Evolutionary conservation across 2,888 invertebrate species (phyloP), one percentile per base, ranked within the genome.

Genomic region (Drosophila peninsularis): DNA sequence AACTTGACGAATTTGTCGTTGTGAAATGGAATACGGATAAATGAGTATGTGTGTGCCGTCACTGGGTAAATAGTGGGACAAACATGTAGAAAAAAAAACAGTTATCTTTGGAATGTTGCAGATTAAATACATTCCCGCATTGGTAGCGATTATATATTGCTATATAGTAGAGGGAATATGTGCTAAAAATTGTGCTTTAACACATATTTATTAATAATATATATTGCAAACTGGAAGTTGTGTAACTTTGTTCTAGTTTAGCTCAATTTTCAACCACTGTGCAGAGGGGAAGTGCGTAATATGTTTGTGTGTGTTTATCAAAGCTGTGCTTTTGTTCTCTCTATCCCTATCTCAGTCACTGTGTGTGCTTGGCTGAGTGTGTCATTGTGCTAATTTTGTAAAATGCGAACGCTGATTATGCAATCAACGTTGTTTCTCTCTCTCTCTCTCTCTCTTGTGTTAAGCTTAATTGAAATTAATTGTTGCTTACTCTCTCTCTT

Each of bases 391-490:
- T 65, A 60, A 77, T 63, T 77, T 50, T 63, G 41, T 68, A 56
- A 71, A 75, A 61, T 58, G 62, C 58, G 34, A 62, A 39, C 27
- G 44, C 34, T 32, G 53, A 62, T 81, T 84, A 78, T 66, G 71
- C 52, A 78, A 71, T 67, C 55, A 36, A 53, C 34, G n/a, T 30
- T 9, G 30, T 10, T 13, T 47, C 47, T 30, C 47, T 11, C 21
- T 32, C 14, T 30, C 19, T 37, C 24, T 24, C 24, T 24, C 24
- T 24, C 24, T 24, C 24, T 24, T n/a, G 19, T 21, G 21, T 21
- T 57, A 50, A 54, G 66, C n/a, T 56, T 72, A 64, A 77, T 85
- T 73, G 56, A 70, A 64, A 52, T 54, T 80, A 85, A 88, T 80
- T 73, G 50, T 55, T 39, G 17, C 55, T 39, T 36, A 52, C 17